Evolutionary conservation across 2,888 invertebrate species (phyloP), one percentile per base, ranked within the genome.

Genomic region (Pristionchus maxplancki): DNA sequence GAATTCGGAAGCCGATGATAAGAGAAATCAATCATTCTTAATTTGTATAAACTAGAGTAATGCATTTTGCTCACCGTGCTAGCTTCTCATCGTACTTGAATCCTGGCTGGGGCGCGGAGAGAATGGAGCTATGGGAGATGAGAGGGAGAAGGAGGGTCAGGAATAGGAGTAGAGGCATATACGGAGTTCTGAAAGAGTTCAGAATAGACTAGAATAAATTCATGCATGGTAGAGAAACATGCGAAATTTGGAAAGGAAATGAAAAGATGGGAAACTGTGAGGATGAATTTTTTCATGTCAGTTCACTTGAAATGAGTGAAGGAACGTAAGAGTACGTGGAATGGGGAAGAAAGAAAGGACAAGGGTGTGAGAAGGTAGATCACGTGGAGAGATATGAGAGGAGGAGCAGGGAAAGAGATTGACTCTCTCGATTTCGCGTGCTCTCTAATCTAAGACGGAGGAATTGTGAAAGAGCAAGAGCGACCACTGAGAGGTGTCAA

Each of bases 341-440:
- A 81, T 15, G 50, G 48, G 83, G n/a, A 83, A 58, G 34, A 58
- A 34, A 20, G 83, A 58, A 37, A 34, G 48, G 37, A 37, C 24
- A 58, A 28, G 2, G 24, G 8, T 17, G 34, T 58, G 58, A n/a
- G 58, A 58, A 9, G 40, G 78, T 78, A 78, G 78, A 78, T 78
- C 78, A 78, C 78, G 44, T 78, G 78, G 78, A 17, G 78, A 78
- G 78, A 78, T 78, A 78, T 44, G 78, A 78, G 78, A 78, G 64
- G 34, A 28, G 31, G 34, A 37, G 71, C 86, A 88, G 71, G 28
- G 58, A 95, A 98, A 98, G 0, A 95, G 98, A 89, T 98, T 98
- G 0, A 71, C 71, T 71, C 71, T 71, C 71, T 71, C 37, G 20
- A 71, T 71, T 24, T 8, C 37, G 24, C 31, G 20, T 9, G 20